These are phyloP conservation scores for Neoaliturus tenellus DNA, from an alignment of 2,888 invertebrate species.

Conservation along the genomic window DNA sequence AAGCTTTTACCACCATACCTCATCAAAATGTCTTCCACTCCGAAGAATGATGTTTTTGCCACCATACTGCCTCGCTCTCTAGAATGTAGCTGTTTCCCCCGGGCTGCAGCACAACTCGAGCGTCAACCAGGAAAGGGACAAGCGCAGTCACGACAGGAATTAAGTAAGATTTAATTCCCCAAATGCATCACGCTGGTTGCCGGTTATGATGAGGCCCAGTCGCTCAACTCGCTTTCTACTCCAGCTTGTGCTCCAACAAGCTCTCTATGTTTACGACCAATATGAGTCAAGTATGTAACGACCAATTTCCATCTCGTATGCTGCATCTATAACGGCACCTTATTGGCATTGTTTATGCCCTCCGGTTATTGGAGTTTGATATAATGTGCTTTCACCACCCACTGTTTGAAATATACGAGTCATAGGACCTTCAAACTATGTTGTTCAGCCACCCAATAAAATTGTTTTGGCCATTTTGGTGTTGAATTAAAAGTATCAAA, in stretches of 20 bases:
- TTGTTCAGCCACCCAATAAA: no score
- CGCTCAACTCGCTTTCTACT: background rate
- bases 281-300: background rate
- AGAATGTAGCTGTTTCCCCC: no score
- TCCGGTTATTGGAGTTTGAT: no score
- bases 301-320: background rate
- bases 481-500: no score
- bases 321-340: background rate
- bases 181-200: conserved; percentile 6
- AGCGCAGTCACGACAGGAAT: conserved; percentile 19
- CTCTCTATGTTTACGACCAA: background rate
- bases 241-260: background rate
- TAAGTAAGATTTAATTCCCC: conserved; percentile 41
- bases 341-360: background rate
- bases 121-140: background rate
- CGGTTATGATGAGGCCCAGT: background rate
- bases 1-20: no score
- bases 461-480: no score
- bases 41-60: background rate
- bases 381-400: no score
- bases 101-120: background rate
- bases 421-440: no score
- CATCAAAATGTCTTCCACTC: no score
- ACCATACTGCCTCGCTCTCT: background rate
- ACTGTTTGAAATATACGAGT: no score